Evolutionary conservation across 2,888 invertebrate species (phyloP).

Genomic region (Noctua pronuba): DNA sequence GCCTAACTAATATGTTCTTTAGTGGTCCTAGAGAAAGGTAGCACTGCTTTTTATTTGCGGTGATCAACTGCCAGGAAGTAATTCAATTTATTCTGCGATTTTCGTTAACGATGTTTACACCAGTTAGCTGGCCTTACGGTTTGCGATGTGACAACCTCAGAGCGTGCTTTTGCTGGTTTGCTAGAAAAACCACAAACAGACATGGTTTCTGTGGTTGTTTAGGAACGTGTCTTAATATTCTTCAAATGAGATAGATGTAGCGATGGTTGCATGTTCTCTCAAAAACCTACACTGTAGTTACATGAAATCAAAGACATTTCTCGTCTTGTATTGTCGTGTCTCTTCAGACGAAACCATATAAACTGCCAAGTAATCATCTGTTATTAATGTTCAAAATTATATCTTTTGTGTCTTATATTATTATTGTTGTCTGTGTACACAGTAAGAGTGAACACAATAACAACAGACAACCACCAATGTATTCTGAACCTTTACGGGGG

Average conservation of each 20-base stretch:
- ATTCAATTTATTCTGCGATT: constrained; percentile 2
- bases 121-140: neutral
- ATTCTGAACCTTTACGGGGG: neutral
- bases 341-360: neutral
- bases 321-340: neutral
- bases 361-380: constrained; percentile 2
- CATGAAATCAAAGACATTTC: neutral
- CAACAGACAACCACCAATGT: constrained; percentile 21
- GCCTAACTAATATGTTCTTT: neutral
- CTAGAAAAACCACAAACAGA: constrained; percentile 24
- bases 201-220: constrained; percentile 19
- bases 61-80: neutral
- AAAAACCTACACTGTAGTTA: neutral
- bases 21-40: neutral
- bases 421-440: constrained; percentile 16
- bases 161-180: constrained; percentile 5
- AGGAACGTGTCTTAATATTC: neutral
- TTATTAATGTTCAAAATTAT: constrained; percentile 29
- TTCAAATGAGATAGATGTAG: constrained; percentile 10
- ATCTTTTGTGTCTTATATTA: constrained; percentile 23
- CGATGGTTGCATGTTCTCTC: neutral
- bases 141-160: neutral
- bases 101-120: neutral
- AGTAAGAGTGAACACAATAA: constrained; percentile 26
- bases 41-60: neutral